Evolutionary conservation across 2,888 invertebrate genomes (phyloP).

Genomic region (Sminthurinus aureus): DNA sequence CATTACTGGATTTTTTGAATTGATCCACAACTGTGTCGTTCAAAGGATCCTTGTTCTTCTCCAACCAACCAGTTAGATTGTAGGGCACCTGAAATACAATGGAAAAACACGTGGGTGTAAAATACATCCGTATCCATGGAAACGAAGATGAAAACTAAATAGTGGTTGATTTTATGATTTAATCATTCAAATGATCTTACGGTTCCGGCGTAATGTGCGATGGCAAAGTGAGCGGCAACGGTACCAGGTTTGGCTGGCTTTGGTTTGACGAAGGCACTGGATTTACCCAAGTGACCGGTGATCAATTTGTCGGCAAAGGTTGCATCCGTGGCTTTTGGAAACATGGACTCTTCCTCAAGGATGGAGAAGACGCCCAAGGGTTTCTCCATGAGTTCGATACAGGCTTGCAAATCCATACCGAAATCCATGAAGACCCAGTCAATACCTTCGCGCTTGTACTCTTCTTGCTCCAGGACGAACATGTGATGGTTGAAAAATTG

Average conservation of each 20-base stretch:
- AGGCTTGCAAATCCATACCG: conserved; percentile 87
- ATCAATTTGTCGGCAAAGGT: conserved; percentile 99
- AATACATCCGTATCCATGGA: neutral
- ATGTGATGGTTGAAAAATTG: conserved; percentile 96
- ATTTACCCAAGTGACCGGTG: conserved; percentile 99
- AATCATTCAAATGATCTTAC: conserved; percentile 70
- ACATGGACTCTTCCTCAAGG: conserved; percentile 99
- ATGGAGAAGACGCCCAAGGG: conserved; percentile 99
- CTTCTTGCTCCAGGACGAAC: conserved; percentile 7
- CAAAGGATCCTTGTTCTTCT: conserved; percentile 99
- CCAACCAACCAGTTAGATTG: conserved; percentile 99
- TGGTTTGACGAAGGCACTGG: conserved; percentile 95
- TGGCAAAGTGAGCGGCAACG: conserved; percentile 96
- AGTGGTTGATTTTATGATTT: no score
- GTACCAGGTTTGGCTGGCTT: conserved; percentile 97
- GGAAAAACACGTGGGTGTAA: neutral
- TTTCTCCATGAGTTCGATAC: conserved; percentile 92
- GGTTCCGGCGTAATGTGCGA: conserved; percentile 98
- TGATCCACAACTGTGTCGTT: conserved; percentile 99
- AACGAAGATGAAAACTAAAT: neutral
- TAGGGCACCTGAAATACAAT: conserved; percentile 82
- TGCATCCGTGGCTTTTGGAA: conserved; percentile 99
- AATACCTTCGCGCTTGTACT: conserved; percentile 19
- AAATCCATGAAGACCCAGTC: conserved; percentile 18
- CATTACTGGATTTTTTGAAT: conserved; percentile 91